Conservation (phyloP, 2,888 invertebrate genomes). For the Cerastis leucographa region DNA sequence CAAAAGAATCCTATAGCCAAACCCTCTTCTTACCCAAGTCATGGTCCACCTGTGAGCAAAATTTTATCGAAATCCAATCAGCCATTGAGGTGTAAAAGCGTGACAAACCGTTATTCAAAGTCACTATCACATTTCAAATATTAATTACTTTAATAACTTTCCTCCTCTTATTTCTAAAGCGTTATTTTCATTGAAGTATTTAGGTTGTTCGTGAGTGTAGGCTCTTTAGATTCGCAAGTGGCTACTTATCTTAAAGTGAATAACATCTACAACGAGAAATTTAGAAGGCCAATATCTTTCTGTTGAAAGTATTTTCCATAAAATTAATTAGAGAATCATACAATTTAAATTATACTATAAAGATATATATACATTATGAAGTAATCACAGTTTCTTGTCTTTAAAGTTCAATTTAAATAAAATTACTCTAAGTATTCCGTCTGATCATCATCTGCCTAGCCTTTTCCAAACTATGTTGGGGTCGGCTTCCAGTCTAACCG, state of each 20-base stretch:
- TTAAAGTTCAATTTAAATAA: too few species aligned
- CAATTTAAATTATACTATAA: too few species aligned
- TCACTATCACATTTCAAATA: background rate
- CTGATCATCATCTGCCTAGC: too few species aligned
- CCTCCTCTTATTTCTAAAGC: background rate
- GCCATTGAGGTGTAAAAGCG: background rate
- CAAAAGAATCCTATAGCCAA: background rate
- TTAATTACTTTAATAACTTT: conserved; percentile 29
- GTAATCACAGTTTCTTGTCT: too few species aligned
- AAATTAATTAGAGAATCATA: background rate
- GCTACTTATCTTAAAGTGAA: conserved; percentile 15
- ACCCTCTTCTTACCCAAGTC: background rate
- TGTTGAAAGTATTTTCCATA: background rate
- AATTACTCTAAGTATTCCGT: too few species aligned
- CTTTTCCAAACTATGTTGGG: too few species aligned
- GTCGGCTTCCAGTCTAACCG: too few species aligned
- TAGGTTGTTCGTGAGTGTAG: background rate
- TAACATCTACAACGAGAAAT: background rate
- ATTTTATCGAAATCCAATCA: background rate
- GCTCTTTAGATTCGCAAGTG: background rate
- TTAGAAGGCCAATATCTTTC: conserved; percentile 9
- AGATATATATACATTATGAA: too few species aligned
- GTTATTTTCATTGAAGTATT: conserved; percentile 5
- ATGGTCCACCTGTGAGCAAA: background rate
- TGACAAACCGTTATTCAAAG: background rate